Evolutionary conservation across 2,888 invertebrate genomes (phyloP), one percentile per base, ranked within the genome.

Genomic region (Thalpophila matura): DNA sequence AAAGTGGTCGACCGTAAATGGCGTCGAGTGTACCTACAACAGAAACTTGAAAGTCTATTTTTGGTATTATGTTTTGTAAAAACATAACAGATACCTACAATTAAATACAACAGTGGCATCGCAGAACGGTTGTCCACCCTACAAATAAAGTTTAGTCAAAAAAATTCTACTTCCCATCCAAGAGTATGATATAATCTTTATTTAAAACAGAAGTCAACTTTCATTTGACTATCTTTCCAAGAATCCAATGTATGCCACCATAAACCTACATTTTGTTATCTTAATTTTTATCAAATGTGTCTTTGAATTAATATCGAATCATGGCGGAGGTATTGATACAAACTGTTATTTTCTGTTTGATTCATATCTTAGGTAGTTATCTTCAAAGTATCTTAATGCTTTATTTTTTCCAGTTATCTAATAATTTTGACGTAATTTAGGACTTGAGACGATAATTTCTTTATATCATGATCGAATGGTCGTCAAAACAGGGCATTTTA

Each of bases 171-270:
- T 53, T 73, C 53, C 63, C 33, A 66, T 42, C 45, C 5, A 53
- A 54, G 40, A 42, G 1, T 24, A 22, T 42, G 74, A 80, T 73
- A 60, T 50, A 51, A 77, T 77, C 71, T 82, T 64, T 64, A 63
- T 56, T 71, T 47, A 47, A 77, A 83, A 85, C 85, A 83, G 86
- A 86, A 87, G 87, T 82, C 70, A 70, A 82, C 84, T 80, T 84
- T 80, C 74, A 63, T 84, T 79, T 76, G 64, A 77, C 77, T 79
- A 80, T 75, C 76, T 57, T 74, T 68, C 70, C 63, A 59, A 80
- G 78, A 79, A 82, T 80, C 79, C 64, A 61, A 75, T 77, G 71
- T 71, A 50, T 63, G 67, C 56, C 54, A 72, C 62, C 37, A 58
- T 81, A 79, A 79, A 81, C 77, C 79, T 76, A 77, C 76, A 74